Base-by-base conservation (phyloP, 2,113 vertebrate species). In the Anarrhichthys ocellatus region DNA sequence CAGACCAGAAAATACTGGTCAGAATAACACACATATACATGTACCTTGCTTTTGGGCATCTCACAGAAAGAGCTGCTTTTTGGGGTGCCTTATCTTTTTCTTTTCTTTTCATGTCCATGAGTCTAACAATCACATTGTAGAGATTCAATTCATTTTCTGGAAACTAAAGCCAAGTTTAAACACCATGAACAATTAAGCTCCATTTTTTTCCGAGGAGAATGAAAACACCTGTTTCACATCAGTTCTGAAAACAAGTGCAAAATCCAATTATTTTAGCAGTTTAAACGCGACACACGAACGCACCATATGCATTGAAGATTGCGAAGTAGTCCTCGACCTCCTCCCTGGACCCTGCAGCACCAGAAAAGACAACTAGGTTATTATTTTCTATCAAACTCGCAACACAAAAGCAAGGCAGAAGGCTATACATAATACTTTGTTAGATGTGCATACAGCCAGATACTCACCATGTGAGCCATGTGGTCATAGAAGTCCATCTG, bases 401-500 rank as follows among this genome's bases (percentile, higher is more conserved):
- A 48, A 66, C 32, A 62, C 15, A 38, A 22, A 34, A 5, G 5
- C 10, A 0, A 52, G 9, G 63, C 32, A 64, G 27, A 29, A 29
- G 40, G 2, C 54, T 14, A 6, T 14, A 27, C 6, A 8, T 29
- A 0, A 32, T 61, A 13, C 15, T 15, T 61, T 20, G 34, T 32
- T n/a, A 4, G 8, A 67, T 24, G 38, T 42, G 63, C 14, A 73
- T 11, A 63, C 42, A 29, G 27, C 1, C 10, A 59, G 29, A 66
- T 17, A 84, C 92, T 90, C 92, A 99, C 98, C 97, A 95, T 95
- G n/a, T 84, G 76, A 4, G 95, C 95, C 92, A 96, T 95, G 6
- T 92, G 94, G 89, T 96, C 96, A 32, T 97, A 97, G 76, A 96
- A 96, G 86, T 98, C 97, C 81, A 94, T 96, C 59, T 97, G 95